Percentiles rank a stretch among this genome's conserved stretches.
phyloP scores from a whole-genome alignment of 2,888 invertebrate genomes.

The Ischnura elegans region DNA sequence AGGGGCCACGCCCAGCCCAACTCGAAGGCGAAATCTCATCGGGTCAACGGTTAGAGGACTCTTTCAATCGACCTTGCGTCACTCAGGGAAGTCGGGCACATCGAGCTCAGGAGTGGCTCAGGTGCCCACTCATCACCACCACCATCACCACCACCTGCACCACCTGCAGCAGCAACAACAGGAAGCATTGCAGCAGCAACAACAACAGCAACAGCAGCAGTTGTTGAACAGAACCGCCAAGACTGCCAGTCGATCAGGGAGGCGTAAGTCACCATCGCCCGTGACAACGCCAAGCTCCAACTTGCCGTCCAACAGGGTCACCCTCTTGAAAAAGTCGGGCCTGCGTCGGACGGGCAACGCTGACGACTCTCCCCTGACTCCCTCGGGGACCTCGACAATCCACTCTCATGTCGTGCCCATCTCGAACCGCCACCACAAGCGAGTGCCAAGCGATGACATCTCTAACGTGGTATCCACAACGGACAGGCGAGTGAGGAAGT shows the following conservation, averaged over 20 bases:
- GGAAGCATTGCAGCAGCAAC: slow-evolving; percentile 17
- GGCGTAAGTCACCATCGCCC: slow-evolving; percentile 51
- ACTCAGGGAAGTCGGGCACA: slow-evolving; percentile 27
- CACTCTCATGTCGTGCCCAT: slow-evolving; percentile 56
- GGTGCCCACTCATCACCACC: slow-evolving; percentile 37
- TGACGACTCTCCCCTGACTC: slow-evolving; percentile 29
- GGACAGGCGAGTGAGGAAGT: slow-evolving; percentile 53
- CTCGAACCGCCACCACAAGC: slow-evolving; percentile 47
- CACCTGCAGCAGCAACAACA: slow-evolving; percentile 50
- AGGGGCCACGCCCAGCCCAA: slow-evolving; percentile 65
- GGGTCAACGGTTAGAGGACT: slow-evolving; percentile 67
- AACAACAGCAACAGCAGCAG: slow-evolving; percentile 39
- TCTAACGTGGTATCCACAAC: slow-evolving; percentile 44
- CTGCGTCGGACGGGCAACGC: slow-evolving; percentile 12
- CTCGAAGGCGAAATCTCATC: slow-evolving; percentile 49
- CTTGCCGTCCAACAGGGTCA: slow-evolving; percentile 23
- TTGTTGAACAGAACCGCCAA: slow-evolving; percentile 36
- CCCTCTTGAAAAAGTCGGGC: slow-evolving; percentile 32
- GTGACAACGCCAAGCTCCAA: slow-evolving; percentile 19
- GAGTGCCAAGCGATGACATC: slow-evolving; percentile 60
- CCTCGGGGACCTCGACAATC: slow-evolving; percentile 28
- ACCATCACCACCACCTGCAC: slow-evolving; percentile 33
- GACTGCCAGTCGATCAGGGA: neutral
- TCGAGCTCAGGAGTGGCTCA: slow-evolving; percentile 43
- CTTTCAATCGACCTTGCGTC: slow-evolving; percentile 61